Conservation (phyloP, 2,888 invertebrate genomes). For the Ctena decussata region DNA sequence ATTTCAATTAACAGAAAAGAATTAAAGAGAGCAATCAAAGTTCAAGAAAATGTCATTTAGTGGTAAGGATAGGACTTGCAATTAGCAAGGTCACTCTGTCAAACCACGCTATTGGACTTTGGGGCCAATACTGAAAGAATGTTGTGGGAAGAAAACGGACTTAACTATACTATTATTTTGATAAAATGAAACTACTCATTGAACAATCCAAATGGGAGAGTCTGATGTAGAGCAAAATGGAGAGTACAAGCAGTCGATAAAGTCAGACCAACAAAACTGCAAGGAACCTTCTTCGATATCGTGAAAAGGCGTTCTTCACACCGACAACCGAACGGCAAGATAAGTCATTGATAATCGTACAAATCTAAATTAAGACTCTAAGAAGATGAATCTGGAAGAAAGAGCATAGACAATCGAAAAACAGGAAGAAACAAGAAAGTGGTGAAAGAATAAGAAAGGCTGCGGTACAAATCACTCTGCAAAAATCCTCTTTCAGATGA, state of each 20-base stretch:
- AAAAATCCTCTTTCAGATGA: not conserved
- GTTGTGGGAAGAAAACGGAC: not conserved
- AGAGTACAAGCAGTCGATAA: not conserved
- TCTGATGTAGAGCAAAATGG: not conserved
- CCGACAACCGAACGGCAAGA: not conserved
- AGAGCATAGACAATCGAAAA: not conserved
- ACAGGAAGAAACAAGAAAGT: not conserved
- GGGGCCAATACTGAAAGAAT: not conserved
- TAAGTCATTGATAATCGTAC: not conserved
- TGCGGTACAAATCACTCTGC: not conserved
- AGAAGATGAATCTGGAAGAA: not conserved
- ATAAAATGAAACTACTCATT: not conserved
- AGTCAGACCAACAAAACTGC: not conserved
- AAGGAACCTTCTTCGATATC: not conserved
- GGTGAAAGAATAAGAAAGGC: not conserved
- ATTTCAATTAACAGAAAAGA: not conserved
- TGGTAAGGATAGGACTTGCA: not conserved
- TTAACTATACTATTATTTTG: not conserved
- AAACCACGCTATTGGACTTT: not conserved
- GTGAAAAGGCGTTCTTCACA: not conserved
- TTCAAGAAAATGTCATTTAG: not conserved
- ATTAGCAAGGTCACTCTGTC: not conserved
- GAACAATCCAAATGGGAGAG: not conserved
- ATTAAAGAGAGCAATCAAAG: not conserved
- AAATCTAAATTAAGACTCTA: not conserved